Evolutionary conservation across 2,797 vertebrate species (phyloP), one percentile per base, ranked within the genome.

Genomic region (Sibirionetta formosa): DNA sequence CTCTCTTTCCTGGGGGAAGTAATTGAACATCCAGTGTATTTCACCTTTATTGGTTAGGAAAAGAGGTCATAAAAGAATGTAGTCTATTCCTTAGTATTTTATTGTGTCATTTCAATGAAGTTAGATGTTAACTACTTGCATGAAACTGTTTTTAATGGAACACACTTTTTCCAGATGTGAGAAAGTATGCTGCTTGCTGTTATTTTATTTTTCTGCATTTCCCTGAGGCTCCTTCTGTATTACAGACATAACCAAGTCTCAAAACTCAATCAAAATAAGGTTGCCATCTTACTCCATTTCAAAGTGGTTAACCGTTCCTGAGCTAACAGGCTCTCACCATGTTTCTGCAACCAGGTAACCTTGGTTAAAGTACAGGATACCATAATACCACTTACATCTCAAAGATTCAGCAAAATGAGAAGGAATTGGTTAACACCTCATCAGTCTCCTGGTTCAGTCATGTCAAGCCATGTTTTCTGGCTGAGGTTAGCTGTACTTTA

Each of bases 141-240:
- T 66, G 66, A 94, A 97, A 83, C 24, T 33, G 61, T 88, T 94
- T 94, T 92, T 88, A 95, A 95, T 77, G 71, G 77, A 80, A 48
- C 54, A 77, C 70, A 23, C 15, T 94, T 48, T 48, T 48, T 48
- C 46, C 46, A 48, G 46, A 48, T 90, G 75, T 82, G 63, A 84
- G 79, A 84, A 93, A 95, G 80, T 88, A 90, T 33, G 40, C 24
- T 2, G 5, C 66, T 80, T 93, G 46, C 36, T 92, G 65, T 13
- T 92, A 22, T 64, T 93, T 79, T 88, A 79, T 83, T 81, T 81
- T 66, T 78, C 40, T 84, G 36, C 35, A 5, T 88, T 90, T 91
- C 44, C 72, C 60, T 88, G 22, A 63, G 69, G 92, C 33, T 92
- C 33, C 54, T 44, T 76, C 46, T 92, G 18, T 90, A 71, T 60